Base-by-base conservation (phyloP, 2,113 vertebrate genomes). In the Mola mola region DNA sequence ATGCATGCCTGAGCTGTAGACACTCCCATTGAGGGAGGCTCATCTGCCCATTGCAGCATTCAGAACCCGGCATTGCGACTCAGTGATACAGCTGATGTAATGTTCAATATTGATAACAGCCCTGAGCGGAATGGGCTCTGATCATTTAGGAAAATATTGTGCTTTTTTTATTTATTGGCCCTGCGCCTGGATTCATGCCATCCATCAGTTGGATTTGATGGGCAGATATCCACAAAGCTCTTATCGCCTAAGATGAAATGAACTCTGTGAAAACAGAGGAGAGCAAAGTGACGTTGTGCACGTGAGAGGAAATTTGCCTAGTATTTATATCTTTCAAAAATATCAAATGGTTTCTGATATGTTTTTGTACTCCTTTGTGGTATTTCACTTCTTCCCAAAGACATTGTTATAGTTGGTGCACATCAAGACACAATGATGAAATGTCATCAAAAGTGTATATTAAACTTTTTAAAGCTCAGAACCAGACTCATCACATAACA, bases 51-150 rank as follows among this genome's bases (percentile, higher is more conserved):
- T 50, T 69, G 75, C 62, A 26, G 67, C 74, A 42, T 77, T 83
- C 47, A 76, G 48, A 75, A 56, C 44, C 62, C 68, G 34, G 65
- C 50, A 21, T 38, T 47, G 65, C 33, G 2, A 51, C 42, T 26
- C 51, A 29, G 41, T 46, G 65, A 70, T 73, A 69, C 67, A 60
- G 67, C 77, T 86, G 87, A 90, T 90, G 85, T 81, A 86, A 88
- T 84, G 81, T 82, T 89, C 87, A 90, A 89, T 86, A 90, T 86
- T 88, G 88, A 92, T 90, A 89, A 89, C 69, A 65, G 79, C 75
- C 77, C 69, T 65, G 72, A 81, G 81, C 70, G 50, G 72, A 86
- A 82, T 66, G 66, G 75, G 79, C 81, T 86, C 72, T 79, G 80
- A 90, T 91, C 89, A 83, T 85, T 86, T 82, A 62, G 71, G 72